phyloP scores from a whole-genome alignment of 2,888 invertebrate species.

The Scaptomyza flava region DNA sequence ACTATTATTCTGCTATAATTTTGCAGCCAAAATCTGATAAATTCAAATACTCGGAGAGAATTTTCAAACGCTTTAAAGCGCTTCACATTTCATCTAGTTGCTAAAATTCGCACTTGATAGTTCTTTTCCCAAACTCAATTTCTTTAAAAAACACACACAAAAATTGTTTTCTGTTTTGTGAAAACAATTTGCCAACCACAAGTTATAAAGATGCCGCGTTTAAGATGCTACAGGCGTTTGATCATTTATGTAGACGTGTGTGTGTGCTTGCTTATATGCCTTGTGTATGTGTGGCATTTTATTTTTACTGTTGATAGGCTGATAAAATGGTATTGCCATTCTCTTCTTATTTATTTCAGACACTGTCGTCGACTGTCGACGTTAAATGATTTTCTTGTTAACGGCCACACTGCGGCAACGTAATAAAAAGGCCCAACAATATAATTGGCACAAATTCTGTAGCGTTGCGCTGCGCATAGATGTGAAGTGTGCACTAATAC shows the following conservation, averaged over 20 bases:
- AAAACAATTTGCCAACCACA: slow-evolving; percentile 61
- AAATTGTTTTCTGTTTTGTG: slow-evolving; percentile 19
- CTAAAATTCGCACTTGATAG: slow-evolving; percentile 20
- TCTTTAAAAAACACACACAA: slow-evolving; percentile 15
- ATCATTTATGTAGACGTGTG: neutral
- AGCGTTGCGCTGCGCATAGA: slow-evolving; percentile 6
- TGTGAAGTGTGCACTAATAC: slow-evolving; percentile 31
- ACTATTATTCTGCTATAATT: too few species aligned
- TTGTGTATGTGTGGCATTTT: slow-evolving; percentile 54
- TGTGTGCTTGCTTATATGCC: slow-evolving; percentile 14
- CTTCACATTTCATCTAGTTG: too few species aligned
- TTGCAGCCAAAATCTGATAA: too few species aligned
- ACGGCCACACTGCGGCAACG: slow-evolving; percentile 57
- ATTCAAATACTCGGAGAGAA: too few species aligned
- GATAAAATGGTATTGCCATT: slow-evolving; percentile 67
- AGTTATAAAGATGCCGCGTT: slow-evolving; percentile 58
- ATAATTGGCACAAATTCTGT: slow-evolving; percentile 56
- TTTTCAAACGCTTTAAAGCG: too few species aligned
- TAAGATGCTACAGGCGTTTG: slow-evolving; percentile 28
- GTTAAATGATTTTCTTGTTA: slow-evolving; percentile 52
- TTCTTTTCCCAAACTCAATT: slow-evolving; percentile 44
- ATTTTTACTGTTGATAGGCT: slow-evolving; percentile 77
- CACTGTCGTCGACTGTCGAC: slow-evolving; percentile 24
- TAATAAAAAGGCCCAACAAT: slow-evolving; percentile 56
- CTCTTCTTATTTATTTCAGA: slow-evolving; percentile 16